Base-by-base conservation (phyloP, 2,888 invertebrate genomes). In the Clanis bilineata region DNA sequence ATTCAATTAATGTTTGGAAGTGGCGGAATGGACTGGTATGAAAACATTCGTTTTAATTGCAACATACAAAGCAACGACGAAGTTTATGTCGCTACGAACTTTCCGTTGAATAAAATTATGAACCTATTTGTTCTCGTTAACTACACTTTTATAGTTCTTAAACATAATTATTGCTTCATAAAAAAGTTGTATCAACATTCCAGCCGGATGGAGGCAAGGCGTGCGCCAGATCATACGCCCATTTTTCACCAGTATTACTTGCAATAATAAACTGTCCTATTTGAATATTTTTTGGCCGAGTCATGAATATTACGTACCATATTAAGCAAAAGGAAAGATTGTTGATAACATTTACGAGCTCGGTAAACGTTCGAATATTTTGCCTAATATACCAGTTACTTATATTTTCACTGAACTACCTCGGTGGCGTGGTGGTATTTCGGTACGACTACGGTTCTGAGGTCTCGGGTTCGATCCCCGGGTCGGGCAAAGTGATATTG, bases 81-180 rank as follows among this genome's bases (percentile, higher is more conserved):
- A 51, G 23, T 58, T 41, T 56, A 59, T 57, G 23, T 59, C 47
- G 22, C 54, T 28, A 22, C 21, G 44, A 58, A 57, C 15, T 54
- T 62, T 59, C 41, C 58, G 57, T 63, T 60, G 66, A 67, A 72
- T 67, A 64, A 67, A 70, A 68, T 73, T 68, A 72, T 67, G 69
- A 64, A 64, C 66, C 66, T 67, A 68, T 71, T 67, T 60, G 60
- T 71, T 70, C 64, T 64, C 59, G 60, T 66, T 71, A 69, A 70
- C 67, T 70, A 67, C 70, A 64, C 67, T 72, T 70, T 70, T 68
- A 65, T 65, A 68, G 66, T 69, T 68, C 66, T 69, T 67, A 65
- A 68, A 67, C 62, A 66, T 70, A 71, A 70, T 72, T 70, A 71
- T 64, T 56, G 63, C 61, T 61, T 66, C 67, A 68, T 72, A 68